These are phyloP conservation scores for Scelioninae gen. 1 DNA, from an alignment of 2,888 invertebrate species.

Conservation along the genomic window DNA sequence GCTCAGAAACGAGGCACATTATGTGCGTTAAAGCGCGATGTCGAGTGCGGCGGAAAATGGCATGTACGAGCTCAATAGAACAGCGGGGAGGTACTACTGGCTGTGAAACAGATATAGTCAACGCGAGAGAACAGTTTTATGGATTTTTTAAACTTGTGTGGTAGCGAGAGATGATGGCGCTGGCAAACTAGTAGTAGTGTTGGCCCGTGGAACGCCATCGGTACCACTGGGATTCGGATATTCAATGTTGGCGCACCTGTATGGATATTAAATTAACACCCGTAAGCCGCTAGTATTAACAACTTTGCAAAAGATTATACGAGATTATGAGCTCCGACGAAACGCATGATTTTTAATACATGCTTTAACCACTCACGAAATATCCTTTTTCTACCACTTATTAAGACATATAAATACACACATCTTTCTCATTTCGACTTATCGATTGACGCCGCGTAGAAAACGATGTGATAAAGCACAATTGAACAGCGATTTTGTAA, in stretches of 20 bases:
- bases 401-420: constrained; percentile 37
- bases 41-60: constrained; percentile 67
- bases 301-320: constrained; percentile 85
- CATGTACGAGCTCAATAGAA: constrained; percentile 63
- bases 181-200: constrained; percentile 49
- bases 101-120: constrained; percentile 59
- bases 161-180: constrained; percentile 74
- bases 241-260: constrained; percentile 85
- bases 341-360: constrained; percentile 85
- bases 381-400: constrained; percentile 76
- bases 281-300: constrained; percentile 85
- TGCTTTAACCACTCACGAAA: constrained; percentile 72
- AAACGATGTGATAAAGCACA: too few relatives aligned
- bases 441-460: neutral
- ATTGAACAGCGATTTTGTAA: too few relatives aligned
- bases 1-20: constrained; percentile 68
- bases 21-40: constrained; percentile 68
- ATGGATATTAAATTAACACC: constrained; percentile 85
- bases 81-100: constrained; percentile 43
- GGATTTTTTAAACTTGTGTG: constrained; percentile 82
- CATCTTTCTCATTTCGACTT: neutral
- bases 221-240: constrained; percentile 84
- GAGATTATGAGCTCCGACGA: constrained; percentile 85
- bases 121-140: constrained; percentile 79
- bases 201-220: constrained; percentile 61